Evolutionary conservation across 2,888 invertebrate species (phyloP).

Genomic region (Xiphydria camelus): DNA sequence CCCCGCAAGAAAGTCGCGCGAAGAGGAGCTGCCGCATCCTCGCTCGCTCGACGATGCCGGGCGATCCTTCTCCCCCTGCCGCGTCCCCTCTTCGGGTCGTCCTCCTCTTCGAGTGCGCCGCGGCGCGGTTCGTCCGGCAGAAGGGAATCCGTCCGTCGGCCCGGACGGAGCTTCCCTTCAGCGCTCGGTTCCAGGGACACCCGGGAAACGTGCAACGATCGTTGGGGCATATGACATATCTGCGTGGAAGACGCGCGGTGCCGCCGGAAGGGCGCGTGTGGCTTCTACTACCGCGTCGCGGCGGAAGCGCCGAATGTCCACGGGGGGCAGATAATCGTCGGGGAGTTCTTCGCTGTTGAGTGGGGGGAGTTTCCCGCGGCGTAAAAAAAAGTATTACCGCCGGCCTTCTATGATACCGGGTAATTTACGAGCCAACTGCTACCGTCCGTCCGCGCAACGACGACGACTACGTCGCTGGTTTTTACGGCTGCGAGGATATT

Average conservation of each 20-base stretch:
- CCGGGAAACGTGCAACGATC: too few species aligned
- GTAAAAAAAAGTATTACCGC: not conserved
- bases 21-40: slow-evolving; percentile 22
- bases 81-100: not conserved
- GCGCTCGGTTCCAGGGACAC: too few species aligned
- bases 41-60: slow-evolving; percentile 17
- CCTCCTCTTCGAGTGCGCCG: slow-evolving; percentile 4
- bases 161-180: not conserved
- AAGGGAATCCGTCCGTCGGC: not conserved
- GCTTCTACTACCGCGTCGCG: too few species aligned
- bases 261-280: too few species aligned
- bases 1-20: slow-evolving; percentile 23
- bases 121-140: not conserved
- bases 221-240: too few species aligned
- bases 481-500: slow-evolving; percentile 12
- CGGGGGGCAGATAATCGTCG: too few species aligned
- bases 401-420: not conserved
- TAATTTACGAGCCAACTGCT: not conserved
- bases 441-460: not conserved
- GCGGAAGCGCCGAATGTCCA: too few species aligned
- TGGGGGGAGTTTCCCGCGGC: too few species aligned
- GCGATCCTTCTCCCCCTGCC: slow-evolving; percentile 22
- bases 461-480: slow-evolving; percentile 1
- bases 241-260: too few species aligned
- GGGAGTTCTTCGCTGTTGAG: too few species aligned